Base-by-base conservation (phyloP, 2,888 invertebrate species). In the Drosophila atripex region DNA sequence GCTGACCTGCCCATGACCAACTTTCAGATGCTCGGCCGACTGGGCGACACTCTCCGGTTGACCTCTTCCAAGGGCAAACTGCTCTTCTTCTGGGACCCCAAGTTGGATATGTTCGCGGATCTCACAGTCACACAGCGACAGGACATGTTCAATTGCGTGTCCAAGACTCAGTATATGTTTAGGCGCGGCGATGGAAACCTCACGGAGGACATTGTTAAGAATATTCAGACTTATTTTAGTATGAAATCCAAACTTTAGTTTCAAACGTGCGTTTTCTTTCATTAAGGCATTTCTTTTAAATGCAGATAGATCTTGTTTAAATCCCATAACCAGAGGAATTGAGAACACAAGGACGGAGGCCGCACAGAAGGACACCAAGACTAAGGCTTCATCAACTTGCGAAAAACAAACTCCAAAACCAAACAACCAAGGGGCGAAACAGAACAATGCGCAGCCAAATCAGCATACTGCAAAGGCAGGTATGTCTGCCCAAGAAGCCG, bases 31-130 rank as follows among this genome's bases (percentile, higher is more conserved):
- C 75, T 78, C 18, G n/a, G 43, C 8, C 73, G 69, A 16, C 25
- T 89, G 43, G 71, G 50, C 12, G 53, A 53, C 0, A 71, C 73
- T 8, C 46, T 89, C 6, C 6, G 32, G 0, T 21, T 23, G 16
- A 35, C 41, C 8, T 18, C 25, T 1, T 16, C 43, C 2, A 70
- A 63, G 23, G 78, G 70, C 0, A 68, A 74, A 3, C 59, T 89
- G 8, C 63, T 3, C 0, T 89, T 78, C 52, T 88, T 85, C 52
- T 89, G 89, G 89, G 80, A 89, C 60, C 59, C 64, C 8, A 53
- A 75, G 0, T 50, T 89, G n/a, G 77, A 89, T 51, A 61, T 89
- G 63, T 78, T 85, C 50, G 75, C 75, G 2, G 8, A n/a, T 4
- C 72, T 80, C 11, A 50, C 39, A 0, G 1, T 11, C 0, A 39